Evolutionary conservation across 2,113 vertebrate genomes (phyloP).

Genomic region (Pollachius pollachius): DNA sequence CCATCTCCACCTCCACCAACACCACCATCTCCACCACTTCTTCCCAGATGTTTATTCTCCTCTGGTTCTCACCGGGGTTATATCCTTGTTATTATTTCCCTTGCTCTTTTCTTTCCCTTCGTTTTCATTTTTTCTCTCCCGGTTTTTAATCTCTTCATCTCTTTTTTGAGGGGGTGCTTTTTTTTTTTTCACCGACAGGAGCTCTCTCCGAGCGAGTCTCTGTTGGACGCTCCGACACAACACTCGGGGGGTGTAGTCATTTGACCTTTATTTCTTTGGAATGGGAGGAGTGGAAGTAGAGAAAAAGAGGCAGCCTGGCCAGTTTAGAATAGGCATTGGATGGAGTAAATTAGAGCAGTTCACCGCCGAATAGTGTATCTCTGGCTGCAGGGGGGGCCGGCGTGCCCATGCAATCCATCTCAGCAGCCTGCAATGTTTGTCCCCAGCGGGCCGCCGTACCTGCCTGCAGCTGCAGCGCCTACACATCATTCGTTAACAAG

Average conservation of each 20-base stretch:
- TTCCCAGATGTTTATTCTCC: too few relatives aligned
- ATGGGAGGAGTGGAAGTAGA: constrained; percentile 27
- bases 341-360: constrained; percentile 67
- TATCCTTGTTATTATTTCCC: constrained; percentile 6
- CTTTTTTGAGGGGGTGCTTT: neutral
- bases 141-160: neutral
- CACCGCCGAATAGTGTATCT: constrained; percentile 59
- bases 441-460: constrained; percentile 66
- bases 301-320: constrained; percentile 42
- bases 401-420: constrained; percentile 67
- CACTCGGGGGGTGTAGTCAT: constrained; percentile 41
- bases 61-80: too few relatives aligned
- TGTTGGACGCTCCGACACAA: constrained; percentile 14
- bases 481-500: constrained; percentile 74
- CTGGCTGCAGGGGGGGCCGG: constrained; percentile 68
- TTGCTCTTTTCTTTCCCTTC: constrained; percentile 9
- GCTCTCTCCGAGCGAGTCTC: constrained; percentile 25
- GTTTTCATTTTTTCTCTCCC: neutral
- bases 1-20: too few relatives aligned
- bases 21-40: neutral
- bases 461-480: constrained; percentile 68
- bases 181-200: constrained; percentile 3
- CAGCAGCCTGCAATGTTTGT: constrained; percentile 66
- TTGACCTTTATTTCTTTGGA: constrained; percentile 64
- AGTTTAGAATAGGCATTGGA: constrained; percentile 68